Percentiles rank a stretch among this genome's conserved stretches.
Conservation (phyloP, 2,113 vertebrate genomes). For the Planiliza haematocheilus region DNA sequence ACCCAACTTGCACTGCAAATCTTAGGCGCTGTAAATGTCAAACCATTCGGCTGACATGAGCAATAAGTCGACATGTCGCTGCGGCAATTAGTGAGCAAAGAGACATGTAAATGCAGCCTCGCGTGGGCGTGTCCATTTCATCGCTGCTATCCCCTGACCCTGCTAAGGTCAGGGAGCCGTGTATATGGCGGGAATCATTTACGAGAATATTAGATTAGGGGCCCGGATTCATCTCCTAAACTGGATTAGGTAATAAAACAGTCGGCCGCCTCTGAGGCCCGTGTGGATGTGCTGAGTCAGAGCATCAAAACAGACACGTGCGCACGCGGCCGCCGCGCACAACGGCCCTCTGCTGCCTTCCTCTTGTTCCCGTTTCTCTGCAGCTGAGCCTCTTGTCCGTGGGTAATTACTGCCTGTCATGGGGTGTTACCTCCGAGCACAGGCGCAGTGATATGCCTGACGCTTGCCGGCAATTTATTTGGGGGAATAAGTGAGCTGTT, state of each 20-base stretch:
- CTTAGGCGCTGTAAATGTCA: slow-evolving; percentile 14
- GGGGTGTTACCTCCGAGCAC: slow-evolving; percentile 61
- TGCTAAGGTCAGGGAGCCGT: slow-evolving; percentile 71
- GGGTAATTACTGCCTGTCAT: slow-evolving; percentile 68
- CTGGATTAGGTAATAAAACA: slow-evolving; percentile 83
- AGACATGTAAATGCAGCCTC: slow-evolving; percentile 19
- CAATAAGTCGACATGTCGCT: slow-evolving; percentile 16
- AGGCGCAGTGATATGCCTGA: slow-evolving; percentile 54
- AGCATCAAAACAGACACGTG: not conserved
- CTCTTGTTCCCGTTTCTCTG: slow-evolving; percentile 18
- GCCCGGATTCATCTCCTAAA: slow-evolving; percentile 78
- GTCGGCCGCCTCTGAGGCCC: slow-evolving; percentile 51
- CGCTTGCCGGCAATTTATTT: slow-evolving; percentile 54
- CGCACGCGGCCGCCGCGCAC: slow-evolving; percentile 24
- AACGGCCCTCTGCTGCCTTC: not conserved
- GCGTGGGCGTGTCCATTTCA: slow-evolving; percentile 40
- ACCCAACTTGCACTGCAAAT: not conserved
- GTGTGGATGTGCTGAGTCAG: slow-evolving; percentile 75
- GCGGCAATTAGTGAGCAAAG: slow-evolving; percentile 41
- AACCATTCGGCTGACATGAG: slow-evolving; percentile 18
- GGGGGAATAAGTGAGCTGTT: slow-evolving; percentile 41
- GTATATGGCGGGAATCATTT: slow-evolving; percentile 73
- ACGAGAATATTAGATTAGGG: slow-evolving; percentile 80
- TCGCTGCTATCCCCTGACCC: slow-evolving; percentile 40
- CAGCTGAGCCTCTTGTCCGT: slow-evolving; percentile 50